phyloP scores from a whole-genome alignment of 2,888 invertebrate genomes.

The Andrena minutula region DNA sequence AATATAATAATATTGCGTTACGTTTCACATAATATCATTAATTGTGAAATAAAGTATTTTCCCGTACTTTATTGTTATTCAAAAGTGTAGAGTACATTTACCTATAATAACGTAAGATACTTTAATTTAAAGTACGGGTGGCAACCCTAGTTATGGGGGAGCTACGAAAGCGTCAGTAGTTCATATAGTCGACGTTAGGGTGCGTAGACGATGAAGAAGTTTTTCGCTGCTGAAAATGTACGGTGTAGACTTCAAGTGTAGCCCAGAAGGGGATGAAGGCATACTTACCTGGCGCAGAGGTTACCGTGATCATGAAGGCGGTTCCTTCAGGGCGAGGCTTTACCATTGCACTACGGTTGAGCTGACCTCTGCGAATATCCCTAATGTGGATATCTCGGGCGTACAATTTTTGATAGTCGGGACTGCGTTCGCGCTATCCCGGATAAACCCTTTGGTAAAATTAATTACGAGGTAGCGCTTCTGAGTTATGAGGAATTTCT shows the following conservation, averaged over 20 bases:
- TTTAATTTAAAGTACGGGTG: no score
- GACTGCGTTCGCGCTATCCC: constrained; percentile 83
- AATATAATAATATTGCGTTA: no score
- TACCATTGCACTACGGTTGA: constrained; percentile 87
- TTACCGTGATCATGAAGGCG: constrained; percentile 86
- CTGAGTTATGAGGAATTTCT: neutral
- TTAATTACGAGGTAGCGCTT: neutral
- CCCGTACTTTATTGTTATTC: no score
- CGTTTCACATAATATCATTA: no score
- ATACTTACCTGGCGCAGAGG: constrained; percentile 87
- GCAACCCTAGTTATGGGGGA: no score
- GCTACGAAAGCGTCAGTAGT: constrained; percentile 26
- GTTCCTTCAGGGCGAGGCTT: constrained; percentile 85
- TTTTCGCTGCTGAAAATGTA: constrained; percentile 24
- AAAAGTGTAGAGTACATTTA: no score
- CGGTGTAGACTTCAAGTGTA: constrained; percentile 20
- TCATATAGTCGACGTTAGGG: constrained; percentile 41
- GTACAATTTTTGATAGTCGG: constrained; percentile 80
- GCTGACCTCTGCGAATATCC: constrained; percentile 86
- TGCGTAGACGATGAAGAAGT: constrained; percentile 33
- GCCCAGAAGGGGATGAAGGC: constrained; percentile 53
- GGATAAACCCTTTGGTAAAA: constrained; percentile 71
- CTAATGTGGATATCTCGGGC: constrained; percentile 85
- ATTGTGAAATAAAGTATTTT: no score
- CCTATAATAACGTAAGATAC: no score